phyloP scores from a whole-genome alignment of 2,797 vertebrate species.

The Bucorvus abyssinicus region DNA sequence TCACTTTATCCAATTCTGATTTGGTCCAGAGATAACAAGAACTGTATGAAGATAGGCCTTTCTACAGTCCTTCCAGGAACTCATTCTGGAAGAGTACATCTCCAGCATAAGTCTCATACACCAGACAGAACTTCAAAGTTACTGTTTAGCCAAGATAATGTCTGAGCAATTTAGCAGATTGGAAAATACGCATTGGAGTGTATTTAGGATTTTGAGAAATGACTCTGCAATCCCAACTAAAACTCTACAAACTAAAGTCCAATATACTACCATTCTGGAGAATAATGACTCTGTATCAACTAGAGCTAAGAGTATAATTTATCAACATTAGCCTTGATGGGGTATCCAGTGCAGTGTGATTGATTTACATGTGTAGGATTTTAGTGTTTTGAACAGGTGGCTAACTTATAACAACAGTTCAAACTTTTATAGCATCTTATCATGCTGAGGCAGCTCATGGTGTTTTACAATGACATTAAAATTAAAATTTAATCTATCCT shows the following conservation, averaged over 20 bases:
- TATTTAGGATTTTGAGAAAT: conserved; percentile 29
- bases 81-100: background rate
- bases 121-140: background rate
- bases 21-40: background rate
- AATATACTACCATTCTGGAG: conserved; percentile 11
- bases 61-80: background rate
- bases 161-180: background rate
- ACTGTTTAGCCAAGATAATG: background rate
- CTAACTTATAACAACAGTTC: conserved; percentile 67
- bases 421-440: conserved; percentile 65
- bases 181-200: background rate
- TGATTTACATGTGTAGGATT: conserved; percentile 61
- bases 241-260: conserved; percentile 4
- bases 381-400: conserved; percentile 68
- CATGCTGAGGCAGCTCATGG: conserved; percentile 54
- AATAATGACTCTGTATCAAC: conserved; percentile 29
- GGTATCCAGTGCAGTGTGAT: conserved; percentile 30
- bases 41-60: background rate
- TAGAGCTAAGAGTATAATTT: conserved; percentile 33
- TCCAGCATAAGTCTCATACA: background rate
- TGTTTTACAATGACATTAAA: conserved; percentile 72
- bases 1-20: background rate
- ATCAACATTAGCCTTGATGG: conserved; percentile 59
- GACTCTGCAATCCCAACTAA: background rate
- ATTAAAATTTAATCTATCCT: conserved; percentile 74